Evolutionary conservation across 2,888 invertebrate genomes (phyloP).

Genomic region (Himalopsyche anomala): DNA sequence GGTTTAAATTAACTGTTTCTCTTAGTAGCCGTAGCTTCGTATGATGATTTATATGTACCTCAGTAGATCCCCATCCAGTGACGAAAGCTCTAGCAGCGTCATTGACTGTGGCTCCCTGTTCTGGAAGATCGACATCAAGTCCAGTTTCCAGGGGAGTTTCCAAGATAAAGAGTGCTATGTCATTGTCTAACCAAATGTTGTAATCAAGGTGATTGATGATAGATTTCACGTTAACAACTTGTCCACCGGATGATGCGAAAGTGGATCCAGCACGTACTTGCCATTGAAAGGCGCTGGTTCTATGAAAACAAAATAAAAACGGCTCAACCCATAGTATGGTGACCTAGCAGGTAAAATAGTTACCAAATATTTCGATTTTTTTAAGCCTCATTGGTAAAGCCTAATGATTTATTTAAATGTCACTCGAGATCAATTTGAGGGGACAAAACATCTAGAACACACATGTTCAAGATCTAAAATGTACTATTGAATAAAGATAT

Average conservation of each 20-base stretch:
- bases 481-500: too few species aligned
- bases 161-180: conserved; percentile 71
- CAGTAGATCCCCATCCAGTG: conserved; percentile 57
- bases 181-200: conserved; percentile 69
- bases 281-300: conserved; percentile 55
- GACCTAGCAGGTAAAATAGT: too few species aligned
- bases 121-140: neutral
- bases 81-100: neutral
- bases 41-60: conserved; percentile 67
- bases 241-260: conserved; percentile 70
- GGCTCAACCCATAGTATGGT: too few species aligned
- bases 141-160: conserved; percentile 69
- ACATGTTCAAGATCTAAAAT: too few species aligned
- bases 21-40: too few species aligned
- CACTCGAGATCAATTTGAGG: too few species aligned
- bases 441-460: too few species aligned
- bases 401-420: too few species aligned
- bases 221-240: conserved; percentile 68
- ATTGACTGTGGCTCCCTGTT: neutral
- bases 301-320: neutral
- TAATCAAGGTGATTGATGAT: conserved; percentile 70
- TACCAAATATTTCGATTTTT: too few species aligned
- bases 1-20: neutral
- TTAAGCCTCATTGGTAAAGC: too few species aligned
- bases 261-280: conserved; percentile 66